Evolutionary conservation across 2,113 vertebrate species (phyloP).

Genomic region (Murina feae): DNA sequence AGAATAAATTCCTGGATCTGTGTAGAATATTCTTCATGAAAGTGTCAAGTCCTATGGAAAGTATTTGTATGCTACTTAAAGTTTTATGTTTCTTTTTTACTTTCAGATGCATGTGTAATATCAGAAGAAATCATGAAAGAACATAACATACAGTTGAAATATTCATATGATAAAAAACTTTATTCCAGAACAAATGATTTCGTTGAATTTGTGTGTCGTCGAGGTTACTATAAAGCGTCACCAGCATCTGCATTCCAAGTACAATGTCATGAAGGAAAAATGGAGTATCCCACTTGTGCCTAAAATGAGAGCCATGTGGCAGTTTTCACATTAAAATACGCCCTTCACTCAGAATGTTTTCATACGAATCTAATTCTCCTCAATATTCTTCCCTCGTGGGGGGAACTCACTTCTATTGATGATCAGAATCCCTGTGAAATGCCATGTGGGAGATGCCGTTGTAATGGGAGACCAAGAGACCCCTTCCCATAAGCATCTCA

Average conservation of each 20-base stretch:
- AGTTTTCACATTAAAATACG: not conserved
- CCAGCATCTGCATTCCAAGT: accelerated
- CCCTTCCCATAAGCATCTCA: not conserved
- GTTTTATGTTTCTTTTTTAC: not conserved
- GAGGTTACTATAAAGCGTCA: accelerated
- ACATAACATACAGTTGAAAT: not conserved
- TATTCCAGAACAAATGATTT: accelerated
- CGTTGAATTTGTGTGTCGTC: not conserved
- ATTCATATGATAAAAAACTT: accelerated
- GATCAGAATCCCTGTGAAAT: not conserved
- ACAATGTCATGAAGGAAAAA: not conserved
- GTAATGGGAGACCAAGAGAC: not conserved
- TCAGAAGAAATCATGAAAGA: not conserved
- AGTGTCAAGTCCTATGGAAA: not conserved
- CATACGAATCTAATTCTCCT: not conserved
- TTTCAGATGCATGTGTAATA: conserved; percentile 33
- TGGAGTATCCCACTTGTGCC: not conserved
- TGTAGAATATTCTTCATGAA: not conserved
- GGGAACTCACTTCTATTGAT: not conserved
- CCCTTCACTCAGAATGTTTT: not conserved
- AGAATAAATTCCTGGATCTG: not conserved
- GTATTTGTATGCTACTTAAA: not conserved
- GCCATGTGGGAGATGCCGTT: not conserved
- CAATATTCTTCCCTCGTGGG: not conserved
- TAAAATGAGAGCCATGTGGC: too few relatives aligned